phyloP scores from a whole-genome alignment of 2,797 vertebrate species.

The Tenualosa thibaudeaui region DNA sequence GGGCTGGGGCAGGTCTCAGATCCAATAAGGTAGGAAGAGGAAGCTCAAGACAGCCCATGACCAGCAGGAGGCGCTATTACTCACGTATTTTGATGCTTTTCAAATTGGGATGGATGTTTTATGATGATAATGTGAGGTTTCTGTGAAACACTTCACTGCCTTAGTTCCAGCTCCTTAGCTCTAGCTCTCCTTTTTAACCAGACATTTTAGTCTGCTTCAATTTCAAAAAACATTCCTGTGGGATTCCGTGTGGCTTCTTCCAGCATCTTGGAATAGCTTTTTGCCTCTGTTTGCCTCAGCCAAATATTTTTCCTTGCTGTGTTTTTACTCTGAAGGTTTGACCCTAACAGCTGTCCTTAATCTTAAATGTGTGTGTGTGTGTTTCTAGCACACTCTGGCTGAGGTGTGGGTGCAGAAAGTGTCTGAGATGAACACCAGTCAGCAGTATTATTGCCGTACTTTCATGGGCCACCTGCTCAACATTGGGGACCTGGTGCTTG shows the following conservation, averaged over 20 bases:
- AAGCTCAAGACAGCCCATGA: not conserved
- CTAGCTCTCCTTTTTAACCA: not conserved
- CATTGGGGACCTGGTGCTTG: conserved; percentile 92
- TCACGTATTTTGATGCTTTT: not conserved
- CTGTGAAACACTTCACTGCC: no score
- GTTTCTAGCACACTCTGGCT: conserved; percentile 85
- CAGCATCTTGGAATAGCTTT: not conserved
- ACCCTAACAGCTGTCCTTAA: not conserved
- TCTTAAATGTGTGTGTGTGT: conserved; percentile 31
- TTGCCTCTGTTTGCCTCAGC: not conserved
- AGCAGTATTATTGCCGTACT: conserved; percentile 94
- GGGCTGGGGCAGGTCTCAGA: conserved; percentile 84
- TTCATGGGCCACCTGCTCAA: conserved; percentile 94
- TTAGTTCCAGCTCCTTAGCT: not conserved
- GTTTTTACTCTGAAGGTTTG: no score
- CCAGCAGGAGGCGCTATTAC: no score
- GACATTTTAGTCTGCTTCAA: not conserved
- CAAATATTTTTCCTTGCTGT: not conserved
- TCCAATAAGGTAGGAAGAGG: conserved; percentile 84
- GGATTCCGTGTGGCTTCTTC: not conserved
- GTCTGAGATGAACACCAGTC: conserved; percentile 89
- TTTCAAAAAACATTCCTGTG: conserved; percentile 1
- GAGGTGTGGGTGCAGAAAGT: conserved; percentile 97
- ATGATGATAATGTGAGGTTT: no score
- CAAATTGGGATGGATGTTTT: not conserved